A percentile compares a stretch with the other conserved stretches of the same genome.
Conservation (phyloP, 2,797 vertebrate species). For the Halcyon chelicuti region DNA sequence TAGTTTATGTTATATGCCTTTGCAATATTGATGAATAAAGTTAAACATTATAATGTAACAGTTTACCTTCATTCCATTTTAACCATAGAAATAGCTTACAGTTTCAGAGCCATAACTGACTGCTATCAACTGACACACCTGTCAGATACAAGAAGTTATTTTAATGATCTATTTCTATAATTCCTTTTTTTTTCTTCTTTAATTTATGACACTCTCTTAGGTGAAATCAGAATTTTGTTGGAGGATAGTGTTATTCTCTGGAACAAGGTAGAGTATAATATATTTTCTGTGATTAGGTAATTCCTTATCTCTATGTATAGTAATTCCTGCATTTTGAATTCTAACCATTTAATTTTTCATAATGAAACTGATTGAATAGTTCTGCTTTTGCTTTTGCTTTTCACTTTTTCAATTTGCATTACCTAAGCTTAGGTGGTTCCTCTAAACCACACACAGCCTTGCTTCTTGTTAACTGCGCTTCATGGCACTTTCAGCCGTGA, state of each 20-base stretch:
- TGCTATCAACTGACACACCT: background rate
- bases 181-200: fast-evolving
- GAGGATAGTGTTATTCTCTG: background rate
- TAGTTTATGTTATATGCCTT: background rate
- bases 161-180: background rate
- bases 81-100: background rate
- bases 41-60: background rate
- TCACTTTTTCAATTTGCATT: background rate
- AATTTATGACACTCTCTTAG: background rate
- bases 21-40: background rate
- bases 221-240: background rate
- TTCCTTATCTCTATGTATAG: background rate
- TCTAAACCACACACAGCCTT: background rate
- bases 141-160: background rate
- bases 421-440: background rate
- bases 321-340: background rate
- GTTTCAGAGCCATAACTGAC: background rate
- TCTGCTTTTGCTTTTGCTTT: background rate
- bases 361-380: background rate
- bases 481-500: conserved; percentile 12
- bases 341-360: background rate
- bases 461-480: conserved; percentile 30
- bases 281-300: background rate
- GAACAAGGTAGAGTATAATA: background rate
- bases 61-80: background rate